Percentiles rank a stretch among this genome's conserved stretches.
Conservation (phyloP, 2,113 vertebrate genomes). For the Rhipidura dahli region DNA sequence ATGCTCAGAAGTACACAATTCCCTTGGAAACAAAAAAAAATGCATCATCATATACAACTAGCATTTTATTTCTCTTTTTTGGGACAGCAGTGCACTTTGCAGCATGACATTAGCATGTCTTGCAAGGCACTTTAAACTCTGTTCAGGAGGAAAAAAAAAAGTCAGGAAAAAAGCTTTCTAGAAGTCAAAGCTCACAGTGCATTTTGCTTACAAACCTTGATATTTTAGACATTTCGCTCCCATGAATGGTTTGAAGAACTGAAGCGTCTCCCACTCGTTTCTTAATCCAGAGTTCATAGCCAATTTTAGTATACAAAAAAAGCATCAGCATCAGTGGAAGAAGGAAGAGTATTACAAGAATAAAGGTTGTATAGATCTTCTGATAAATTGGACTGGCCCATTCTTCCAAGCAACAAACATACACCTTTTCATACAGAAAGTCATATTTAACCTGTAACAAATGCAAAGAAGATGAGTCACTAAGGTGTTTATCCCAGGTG, state of each 20-base stretch:
- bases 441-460: conserved; percentile 75
- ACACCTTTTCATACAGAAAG: conserved; percentile 71
- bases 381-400: conserved; percentile 70
- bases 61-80: not conserved
- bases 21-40: not conserved
- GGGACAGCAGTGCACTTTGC: not conserved
- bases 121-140: not conserved
- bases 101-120: not conserved
- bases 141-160: not conserved
- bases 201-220: conserved; percentile 60
- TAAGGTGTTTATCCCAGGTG: not conserved
- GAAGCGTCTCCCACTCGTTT: conserved; percentile 74
- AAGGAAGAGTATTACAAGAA: conserved; percentile 73
- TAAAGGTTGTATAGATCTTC: conserved; percentile 71
- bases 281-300: conserved; percentile 77
- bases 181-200: not conserved
- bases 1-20: not conserved
- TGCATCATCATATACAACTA: not conserved
- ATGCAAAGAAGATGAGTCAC: not conserved
- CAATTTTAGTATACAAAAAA: conserved; percentile 70
- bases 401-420: conserved; percentile 75
- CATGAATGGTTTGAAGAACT: conserved; percentile 69
- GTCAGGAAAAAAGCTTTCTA: not conserved
- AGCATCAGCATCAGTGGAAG: conserved; percentile 74
- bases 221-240: conserved; percentile 75